Base-by-base conservation (phyloP, 2,888 invertebrate genomes). In the Helobdella robusta region DNA sequence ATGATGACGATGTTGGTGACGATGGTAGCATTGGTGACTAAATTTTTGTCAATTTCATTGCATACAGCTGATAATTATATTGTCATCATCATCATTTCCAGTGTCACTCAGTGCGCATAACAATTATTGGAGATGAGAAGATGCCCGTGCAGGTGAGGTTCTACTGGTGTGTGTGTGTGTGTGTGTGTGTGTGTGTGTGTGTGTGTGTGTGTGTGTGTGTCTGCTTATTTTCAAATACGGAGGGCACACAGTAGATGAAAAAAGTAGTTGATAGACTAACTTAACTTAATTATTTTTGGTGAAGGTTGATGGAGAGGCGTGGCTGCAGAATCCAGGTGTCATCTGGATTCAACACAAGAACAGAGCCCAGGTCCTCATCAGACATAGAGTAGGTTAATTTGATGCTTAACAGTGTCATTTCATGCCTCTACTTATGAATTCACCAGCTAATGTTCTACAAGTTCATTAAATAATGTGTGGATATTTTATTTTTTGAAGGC, bases 241-340 rank as follows among this genome's bases (percentile, higher is more conserved):
- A 15, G 11, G 44, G 18, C 18, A 18, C 18, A 40, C 11, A 15
- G 44, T 40, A 18, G 18, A 40, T 11, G 11, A 18, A 40, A 15
- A 18, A 15, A 18, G 18, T 40, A 18, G 11, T 11, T 15, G 11
- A 18, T 40, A 18, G 18, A 15, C 11, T 40, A 18, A 40, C 18
- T 15, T 40, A 18, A 40, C 18, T 11, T 40, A 18, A 40, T 40
- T 11, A 40, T 40, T 11, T 40, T 11, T 15, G 11, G 44, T 15
- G 44, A n/a, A n/a, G n/a, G 94, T 94, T 48, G 95, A 97, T 77
- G 97, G 95, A 0, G 97, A 97, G 80, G 94, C 95, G 1, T 95
- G 95, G 95, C 84, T 94, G 48, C 95, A 95, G 79, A 91, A 92
- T 0, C 94, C 97, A 0, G 95, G 95, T 44, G 90, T 92, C 77